A percentile compares a stretch with the other conserved stretches of the same genome.
phyloP scores from a whole-genome alignment of 2,113 vertebrate species.

The Lethenteron reissneri region DNA sequence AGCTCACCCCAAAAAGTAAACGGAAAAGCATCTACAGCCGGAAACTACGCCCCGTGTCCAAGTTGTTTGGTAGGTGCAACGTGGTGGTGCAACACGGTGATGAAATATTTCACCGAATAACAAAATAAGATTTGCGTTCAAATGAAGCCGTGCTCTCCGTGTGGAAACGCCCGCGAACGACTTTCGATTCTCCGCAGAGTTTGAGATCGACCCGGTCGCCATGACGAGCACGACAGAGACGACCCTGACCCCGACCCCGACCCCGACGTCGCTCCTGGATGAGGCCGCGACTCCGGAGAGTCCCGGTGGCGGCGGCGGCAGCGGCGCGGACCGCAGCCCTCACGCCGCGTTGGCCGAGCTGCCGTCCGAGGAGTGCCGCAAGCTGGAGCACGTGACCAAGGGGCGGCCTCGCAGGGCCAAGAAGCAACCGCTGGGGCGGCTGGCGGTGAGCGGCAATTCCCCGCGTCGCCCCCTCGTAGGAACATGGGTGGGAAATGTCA shows the following conservation, averaged over 20 bases:
- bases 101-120: too few species aligned
- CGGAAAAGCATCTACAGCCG: constrained; percentile 93
- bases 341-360: constrained; percentile 40
- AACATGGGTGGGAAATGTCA: too few species aligned
- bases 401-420: constrained; percentile 66
- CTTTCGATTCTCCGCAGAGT: not conserved
- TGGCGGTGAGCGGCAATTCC: constrained; percentile 37
- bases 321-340: too few species aligned
- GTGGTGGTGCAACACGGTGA: too few species aligned
- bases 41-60: constrained; percentile 82
- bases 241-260: not conserved
- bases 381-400: constrained; percentile 88
- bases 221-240: not conserved
- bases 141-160: too few species aligned
- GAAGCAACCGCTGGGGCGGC: constrained; percentile 55
- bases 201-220: not conserved
- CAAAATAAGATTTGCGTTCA: too few species aligned
- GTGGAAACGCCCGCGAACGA: too few species aligned
- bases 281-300: not conserved
- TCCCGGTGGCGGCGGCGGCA: not conserved
- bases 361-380: constrained; percentile 72
- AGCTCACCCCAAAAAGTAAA: constrained; percentile 97
- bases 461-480: too few species aligned
- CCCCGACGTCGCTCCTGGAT: constrained; percentile 2
- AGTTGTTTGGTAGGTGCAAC: constrained; percentile 56